A percentile compares a stretch with the other conserved stretches of the same genome.
Conservation (phyloP, 2,113 vertebrate species). For the Tachysurus vachellii region DNA sequence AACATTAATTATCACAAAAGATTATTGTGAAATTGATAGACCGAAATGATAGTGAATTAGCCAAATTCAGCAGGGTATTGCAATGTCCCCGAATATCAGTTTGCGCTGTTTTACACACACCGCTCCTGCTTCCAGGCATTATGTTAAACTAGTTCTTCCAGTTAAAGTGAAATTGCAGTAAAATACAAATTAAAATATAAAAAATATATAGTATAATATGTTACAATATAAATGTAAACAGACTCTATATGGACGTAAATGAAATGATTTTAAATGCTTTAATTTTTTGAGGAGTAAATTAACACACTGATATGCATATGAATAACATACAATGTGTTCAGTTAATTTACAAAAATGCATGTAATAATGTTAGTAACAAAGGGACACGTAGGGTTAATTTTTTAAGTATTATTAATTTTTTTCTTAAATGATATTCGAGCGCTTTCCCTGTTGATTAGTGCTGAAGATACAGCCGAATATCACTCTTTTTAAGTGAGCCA, state of each 20-base stretch:
- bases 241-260: conserved; percentile 45
- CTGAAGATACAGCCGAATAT: conserved; percentile 89
- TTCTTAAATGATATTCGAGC: conserved; percentile 90
- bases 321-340: conserved; percentile 36
- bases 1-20: conserved; percentile 91
- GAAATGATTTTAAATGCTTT: conserved; percentile 54
- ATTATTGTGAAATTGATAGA: conserved; percentile 96
- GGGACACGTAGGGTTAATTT: conserved; percentile 76
- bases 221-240: not conserved
- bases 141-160: conserved; percentile 81
- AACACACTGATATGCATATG: conserved; percentile 12
- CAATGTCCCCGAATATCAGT: conserved; percentile 90
- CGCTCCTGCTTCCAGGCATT: conserved; percentile 87
- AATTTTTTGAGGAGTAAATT: conserved; percentile 17
- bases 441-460: conserved; percentile 65
- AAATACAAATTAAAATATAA: conserved; percentile 6
- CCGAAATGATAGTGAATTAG: conserved; percentile 93
- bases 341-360: conserved; percentile 63
- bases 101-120: conserved; percentile 85
- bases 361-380: conserved; percentile 75
- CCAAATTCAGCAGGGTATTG: conserved; percentile 92
- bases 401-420: conserved; percentile 91
- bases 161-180: conserved; percentile 66
- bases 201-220: not conserved
- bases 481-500: conserved; percentile 92